These are phyloP conservation scores for Tamandua tetradactyla DNA, from an alignment of 2,797 vertebrate genomes.

Conservation along the genomic window DNA sequence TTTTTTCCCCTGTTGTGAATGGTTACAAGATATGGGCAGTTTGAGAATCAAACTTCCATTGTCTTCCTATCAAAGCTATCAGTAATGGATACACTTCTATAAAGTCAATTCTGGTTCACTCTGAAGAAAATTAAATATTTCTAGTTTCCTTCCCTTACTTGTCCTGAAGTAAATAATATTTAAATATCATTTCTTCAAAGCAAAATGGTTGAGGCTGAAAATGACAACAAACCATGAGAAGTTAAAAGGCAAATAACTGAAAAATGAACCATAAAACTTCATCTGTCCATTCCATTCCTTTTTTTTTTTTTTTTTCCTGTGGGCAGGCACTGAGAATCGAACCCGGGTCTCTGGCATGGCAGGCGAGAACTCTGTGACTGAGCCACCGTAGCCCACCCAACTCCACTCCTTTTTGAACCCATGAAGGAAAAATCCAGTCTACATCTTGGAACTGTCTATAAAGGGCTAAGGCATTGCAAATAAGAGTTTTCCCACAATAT, in stretches of 20 bases:
- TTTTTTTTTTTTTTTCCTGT: no score
- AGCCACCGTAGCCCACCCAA: no score
- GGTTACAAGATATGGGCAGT: background rate
- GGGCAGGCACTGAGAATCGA: no score
- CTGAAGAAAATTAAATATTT: background rate
- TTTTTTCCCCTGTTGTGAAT: background rate
- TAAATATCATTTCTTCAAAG: background rate
- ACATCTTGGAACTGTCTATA: background rate
- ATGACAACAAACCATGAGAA: background rate
- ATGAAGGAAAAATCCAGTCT: background rate
- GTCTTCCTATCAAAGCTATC: background rate
- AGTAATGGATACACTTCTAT: background rate
- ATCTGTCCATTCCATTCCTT: no score
- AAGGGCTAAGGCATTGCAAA: background rate
- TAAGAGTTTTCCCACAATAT: background rate
- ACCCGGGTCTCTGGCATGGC: no score
- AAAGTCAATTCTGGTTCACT: background rate
- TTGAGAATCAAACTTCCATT: background rate
- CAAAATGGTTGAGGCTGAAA: background rate
- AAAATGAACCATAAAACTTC: background rate
- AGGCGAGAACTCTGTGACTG: no score
- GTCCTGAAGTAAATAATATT: background rate
- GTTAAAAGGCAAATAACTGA: background rate
- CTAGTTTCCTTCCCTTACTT: background rate
- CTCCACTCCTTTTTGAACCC: background rate